Conservation (phyloP, 2,113 vertebrate genomes). For the Montifringilla adamsi region DNA sequence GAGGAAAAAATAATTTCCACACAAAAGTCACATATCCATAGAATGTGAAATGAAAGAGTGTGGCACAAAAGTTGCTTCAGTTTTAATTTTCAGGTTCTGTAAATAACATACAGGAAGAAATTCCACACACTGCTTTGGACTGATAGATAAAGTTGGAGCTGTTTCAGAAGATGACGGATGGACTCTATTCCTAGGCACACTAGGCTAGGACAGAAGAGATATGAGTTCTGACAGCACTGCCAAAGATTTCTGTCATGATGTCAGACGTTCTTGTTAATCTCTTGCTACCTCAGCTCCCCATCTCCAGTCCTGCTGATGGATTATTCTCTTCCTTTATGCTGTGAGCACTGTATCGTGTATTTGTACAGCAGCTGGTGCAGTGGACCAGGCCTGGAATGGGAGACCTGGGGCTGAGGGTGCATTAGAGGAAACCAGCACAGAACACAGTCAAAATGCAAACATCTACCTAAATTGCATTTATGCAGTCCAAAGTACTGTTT, state of each 20-base stretch:
- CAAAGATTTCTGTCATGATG: constrained; percentile 33
- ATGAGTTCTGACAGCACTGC: background rate
- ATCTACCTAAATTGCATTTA: background rate
- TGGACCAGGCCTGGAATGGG: background rate
- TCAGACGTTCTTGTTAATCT: constrained; percentile 18
- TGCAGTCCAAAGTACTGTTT: background rate
- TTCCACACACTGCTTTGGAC: background rate
- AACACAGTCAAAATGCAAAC: background rate
- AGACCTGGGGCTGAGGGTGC: background rate
- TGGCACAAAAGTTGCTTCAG: background rate
- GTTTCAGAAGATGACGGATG: constrained; percentile 25
- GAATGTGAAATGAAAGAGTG: background rate
- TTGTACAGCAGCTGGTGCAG: background rate
- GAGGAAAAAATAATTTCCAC: background rate
- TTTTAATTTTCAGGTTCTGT: constrained; percentile 33
- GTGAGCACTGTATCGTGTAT: rapidly evolving
- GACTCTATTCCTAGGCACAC: background rate
- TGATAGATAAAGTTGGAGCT: constrained; percentile 25
- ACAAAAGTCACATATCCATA: background rate
- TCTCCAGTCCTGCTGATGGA: background rate
- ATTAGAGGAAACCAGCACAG: background rate
- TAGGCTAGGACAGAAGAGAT: constrained; percentile 17
- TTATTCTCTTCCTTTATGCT: background rate
- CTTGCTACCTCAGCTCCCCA: background rate
- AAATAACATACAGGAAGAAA: background rate